phyloP scores from a whole-genome alignment of 35 echinoderm and acorn worm species.

The Ptychodera flava region DNA sequence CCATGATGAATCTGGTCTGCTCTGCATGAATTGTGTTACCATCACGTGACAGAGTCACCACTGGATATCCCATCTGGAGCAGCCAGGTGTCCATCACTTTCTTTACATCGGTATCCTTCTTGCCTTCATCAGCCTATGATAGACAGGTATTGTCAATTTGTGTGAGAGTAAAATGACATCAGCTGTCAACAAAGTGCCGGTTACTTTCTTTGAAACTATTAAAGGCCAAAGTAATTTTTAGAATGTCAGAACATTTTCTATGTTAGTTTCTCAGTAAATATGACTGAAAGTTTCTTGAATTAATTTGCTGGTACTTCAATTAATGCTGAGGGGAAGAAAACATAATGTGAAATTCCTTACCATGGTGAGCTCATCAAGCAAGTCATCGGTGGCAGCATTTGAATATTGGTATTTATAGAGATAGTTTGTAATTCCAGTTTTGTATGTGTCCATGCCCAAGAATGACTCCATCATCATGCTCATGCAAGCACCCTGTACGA shows the following conservation, averaged over 20 bases:
- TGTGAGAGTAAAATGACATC: too few species aligned
- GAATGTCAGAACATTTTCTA: too few species aligned
- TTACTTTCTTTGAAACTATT: too few species aligned
- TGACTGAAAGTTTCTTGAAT: too few species aligned
- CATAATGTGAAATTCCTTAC: too few species aligned
- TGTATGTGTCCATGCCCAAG: neutral
- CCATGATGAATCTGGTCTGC: neutral
- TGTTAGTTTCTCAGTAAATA: too few species aligned
- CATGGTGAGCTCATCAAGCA: neutral
- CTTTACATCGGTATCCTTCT: conserved; percentile 19
- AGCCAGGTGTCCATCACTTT: conserved; percentile 85
- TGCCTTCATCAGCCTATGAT: neutral
- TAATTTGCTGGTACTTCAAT: too few species aligned
- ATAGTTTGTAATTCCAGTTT: neutral
- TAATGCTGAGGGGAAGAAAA: too few species aligned
- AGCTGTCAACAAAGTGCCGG: too few species aligned
- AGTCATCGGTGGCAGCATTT: neutral
- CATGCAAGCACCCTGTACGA: neutral
- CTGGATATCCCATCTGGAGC: conserved; percentile 78
- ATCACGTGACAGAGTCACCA: conserved; percentile 49
- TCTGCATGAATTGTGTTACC: neutral
- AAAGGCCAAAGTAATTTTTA: too few species aligned
- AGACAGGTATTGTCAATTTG: neutral
- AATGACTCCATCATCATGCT: neutral
- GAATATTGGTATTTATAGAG: neutral